Conservation (phyloP, 2,888 invertebrate genomes). For the Agrochola circellaris region DNA sequence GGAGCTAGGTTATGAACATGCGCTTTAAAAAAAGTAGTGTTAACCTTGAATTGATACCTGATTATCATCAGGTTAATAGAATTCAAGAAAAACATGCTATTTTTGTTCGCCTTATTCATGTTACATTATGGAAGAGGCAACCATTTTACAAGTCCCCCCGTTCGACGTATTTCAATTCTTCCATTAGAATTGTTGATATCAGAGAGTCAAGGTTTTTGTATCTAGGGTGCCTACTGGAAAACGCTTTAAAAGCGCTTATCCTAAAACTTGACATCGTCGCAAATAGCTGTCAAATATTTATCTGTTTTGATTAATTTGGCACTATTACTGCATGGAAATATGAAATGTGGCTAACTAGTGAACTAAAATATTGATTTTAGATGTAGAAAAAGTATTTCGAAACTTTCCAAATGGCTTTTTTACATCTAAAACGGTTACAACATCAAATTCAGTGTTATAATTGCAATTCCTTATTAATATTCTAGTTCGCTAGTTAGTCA, state of each 20-base stretch:
- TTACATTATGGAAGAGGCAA: constrained; percentile 43
- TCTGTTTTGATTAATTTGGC: too few relatives aligned
- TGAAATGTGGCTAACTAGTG: too few relatives aligned
- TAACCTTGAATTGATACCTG: constrained; percentile 17
- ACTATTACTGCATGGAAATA: too few relatives aligned
- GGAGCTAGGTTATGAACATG: neutral
- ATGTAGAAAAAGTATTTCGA: too few relatives aligned
- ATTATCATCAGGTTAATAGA: constrained; percentile 33
- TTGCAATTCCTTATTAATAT: too few relatives aligned
- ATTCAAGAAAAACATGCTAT: constrained; percentile 49
- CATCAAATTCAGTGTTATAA: too few relatives aligned
- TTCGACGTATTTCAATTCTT: constrained; percentile 20
- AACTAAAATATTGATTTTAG: too few relatives aligned
- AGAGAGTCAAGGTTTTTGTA: constrained; percentile 12
- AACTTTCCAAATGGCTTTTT: too few relatives aligned
- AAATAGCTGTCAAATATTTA: too few relatives aligned
- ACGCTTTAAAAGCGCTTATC: neutral
- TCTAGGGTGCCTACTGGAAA: constrained; percentile 7
- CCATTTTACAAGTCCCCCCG: neutral
- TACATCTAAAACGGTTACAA: too few relatives aligned
- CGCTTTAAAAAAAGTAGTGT: neutral
- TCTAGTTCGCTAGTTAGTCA: too few relatives aligned
- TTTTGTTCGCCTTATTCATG: constrained; percentile 29
- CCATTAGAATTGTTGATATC: constrained; percentile 49
- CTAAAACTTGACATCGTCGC: too few relatives aligned